Conservation (phyloP, 2,888 invertebrate species). For the Axea sp. region DNA sequence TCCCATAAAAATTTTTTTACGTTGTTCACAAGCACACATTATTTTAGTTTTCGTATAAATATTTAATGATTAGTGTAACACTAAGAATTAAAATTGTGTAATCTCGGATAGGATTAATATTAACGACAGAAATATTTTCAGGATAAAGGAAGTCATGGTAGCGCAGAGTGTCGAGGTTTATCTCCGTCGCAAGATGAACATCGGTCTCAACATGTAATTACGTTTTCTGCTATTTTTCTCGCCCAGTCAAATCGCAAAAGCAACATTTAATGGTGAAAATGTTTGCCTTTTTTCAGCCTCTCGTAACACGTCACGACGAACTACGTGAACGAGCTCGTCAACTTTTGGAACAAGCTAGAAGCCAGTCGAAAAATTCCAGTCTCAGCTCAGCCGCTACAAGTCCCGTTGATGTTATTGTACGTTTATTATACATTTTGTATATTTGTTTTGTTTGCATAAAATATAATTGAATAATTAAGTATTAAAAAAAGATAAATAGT, state of each 20-base stretch:
- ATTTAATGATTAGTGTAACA: too few species aligned
- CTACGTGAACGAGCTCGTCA: constrained; percentile 91
- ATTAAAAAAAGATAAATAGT: too few species aligned
- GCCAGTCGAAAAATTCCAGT: constrained; percentile 78
- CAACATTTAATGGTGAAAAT: constrained; percentile 14
- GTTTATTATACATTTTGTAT: constrained; percentile 13
- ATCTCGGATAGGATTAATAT: too few species aligned
- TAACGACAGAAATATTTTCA: constrained; percentile 57
- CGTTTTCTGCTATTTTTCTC: constrained; percentile 9
- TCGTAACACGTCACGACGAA: constrained; percentile 89
- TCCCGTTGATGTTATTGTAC: constrained; percentile 79
- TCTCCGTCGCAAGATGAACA: constrained; percentile 74
- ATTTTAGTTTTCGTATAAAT: constrained; percentile 13
- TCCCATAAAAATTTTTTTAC: constrained; percentile 4
- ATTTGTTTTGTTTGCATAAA: background rate
- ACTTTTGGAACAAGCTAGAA: constrained; percentile 89
- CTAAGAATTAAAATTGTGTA: too few species aligned
- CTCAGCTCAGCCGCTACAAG: constrained; percentile 80
- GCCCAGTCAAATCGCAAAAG: background rate
- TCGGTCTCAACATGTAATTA: constrained; percentile 76
- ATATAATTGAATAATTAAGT: too few species aligned
- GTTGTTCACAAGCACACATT: background rate
- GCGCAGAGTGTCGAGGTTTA: constrained; percentile 73
- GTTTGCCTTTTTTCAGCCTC: constrained; percentile 42
- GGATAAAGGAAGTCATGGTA: constrained; percentile 75